Base-by-base conservation (phyloP, 2,797 vertebrate genomes). In the Phrynocephalus forsythii region DNA sequence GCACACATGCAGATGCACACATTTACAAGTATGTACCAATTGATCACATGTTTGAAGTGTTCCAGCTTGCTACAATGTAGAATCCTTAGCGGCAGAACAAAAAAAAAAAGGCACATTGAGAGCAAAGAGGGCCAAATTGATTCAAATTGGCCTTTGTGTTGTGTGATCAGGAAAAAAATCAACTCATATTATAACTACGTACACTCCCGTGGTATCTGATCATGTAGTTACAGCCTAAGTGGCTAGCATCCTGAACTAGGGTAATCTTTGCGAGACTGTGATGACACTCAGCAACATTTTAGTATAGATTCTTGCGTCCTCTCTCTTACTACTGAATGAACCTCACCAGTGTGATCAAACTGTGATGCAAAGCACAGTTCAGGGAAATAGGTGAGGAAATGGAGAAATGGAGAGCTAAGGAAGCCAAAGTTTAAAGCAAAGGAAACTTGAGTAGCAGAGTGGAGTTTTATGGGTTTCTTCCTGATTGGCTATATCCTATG, bases 401-500 rank as follows among this genome's bases (percentile, higher is more conserved):
- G 9, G 18, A n/a, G 16, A 80, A 72, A 60, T 22, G 33, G 30
- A 10, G 3, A 71, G 16, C 67, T 28, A 79, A 26, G 44, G 38
- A n/a, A 77, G 16, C 24, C 69, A 86, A 28, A 28, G 22, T 33
- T 79, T 56, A 71, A 52, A 86, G 89, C 26, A 76, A 85, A 79
- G 86, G 89, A 93, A 90, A 92, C 56, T 90, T 76, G 69, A 78
- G 66, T 44, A 91, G 85, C 84, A 83, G 88, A 28, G 30, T 78
- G n/a, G 71, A 78, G 26, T 26, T 71, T 66, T 38, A 56, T 52
- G 80, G 87, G 8, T 75, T 91, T 48, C 18, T n/a, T 87, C 50
- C 82, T n/a, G 63, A 83, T 69, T 63, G 44, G 79, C 77, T 38
- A 20, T 5, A 75, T 75, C 71, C 85, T 2, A 50, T 38, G 30